These are phyloP conservation scores for Gymnobelideus leadbeateri DNA, from an alignment of 2,113 vertebrate genomes.

Conservation along the genomic window DNA sequence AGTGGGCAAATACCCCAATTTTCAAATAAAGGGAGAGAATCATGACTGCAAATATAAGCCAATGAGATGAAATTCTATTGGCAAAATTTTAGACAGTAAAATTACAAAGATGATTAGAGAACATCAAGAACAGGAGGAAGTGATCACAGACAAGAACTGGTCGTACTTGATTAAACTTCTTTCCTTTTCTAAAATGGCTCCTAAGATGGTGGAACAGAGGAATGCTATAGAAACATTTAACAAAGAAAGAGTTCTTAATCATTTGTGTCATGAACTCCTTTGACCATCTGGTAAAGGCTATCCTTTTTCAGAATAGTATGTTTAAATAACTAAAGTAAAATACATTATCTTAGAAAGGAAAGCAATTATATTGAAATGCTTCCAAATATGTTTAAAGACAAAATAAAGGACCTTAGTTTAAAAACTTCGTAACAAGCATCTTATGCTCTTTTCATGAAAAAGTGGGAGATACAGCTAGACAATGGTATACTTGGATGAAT, in stretches of 20 bases:
- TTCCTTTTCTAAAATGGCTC: background rate
- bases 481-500: background rate
- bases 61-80: background rate
- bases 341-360: background rate
- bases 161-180: background rate
- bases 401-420: background rate
- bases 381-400: background rate
- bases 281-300: background rate
- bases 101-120: background rate
- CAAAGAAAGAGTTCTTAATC: background rate
- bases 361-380: background rate
- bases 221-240: background rate
- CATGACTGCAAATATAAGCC: background rate
- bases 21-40: background rate
- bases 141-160: background rate
- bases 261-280: background rate
- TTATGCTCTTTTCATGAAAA: background rate
- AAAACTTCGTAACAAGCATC: background rate
- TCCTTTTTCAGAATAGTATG: background rate
- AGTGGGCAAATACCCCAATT: background rate
- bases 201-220: background rate
- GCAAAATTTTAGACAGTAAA: background rate
- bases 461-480: background rate
- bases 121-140: background rate
- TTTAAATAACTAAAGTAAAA: background rate